Base-by-base conservation (phyloP, 1,140 invertebrate species). In the Monochamus saltuarius region DNA sequence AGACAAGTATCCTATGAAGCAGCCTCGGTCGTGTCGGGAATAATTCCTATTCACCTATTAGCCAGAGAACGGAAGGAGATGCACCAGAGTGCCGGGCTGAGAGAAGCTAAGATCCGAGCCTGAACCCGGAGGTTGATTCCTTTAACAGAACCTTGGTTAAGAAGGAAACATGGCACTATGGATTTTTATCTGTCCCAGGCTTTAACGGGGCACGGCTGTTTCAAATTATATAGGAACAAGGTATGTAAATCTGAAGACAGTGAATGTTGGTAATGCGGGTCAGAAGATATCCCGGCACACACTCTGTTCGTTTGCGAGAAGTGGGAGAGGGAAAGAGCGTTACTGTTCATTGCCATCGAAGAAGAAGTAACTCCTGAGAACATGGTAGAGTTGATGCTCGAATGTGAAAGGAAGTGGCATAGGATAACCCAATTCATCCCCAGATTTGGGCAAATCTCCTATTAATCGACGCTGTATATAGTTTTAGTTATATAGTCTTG, bases 141-240 rank as follows among this genome's bases (percentile, higher is more conserved):
- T 9, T 11, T 49, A 9, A 9, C 67, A 16, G 22, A 29, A 17
- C 13, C 17, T 1, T 68, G 66, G 64, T 9, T 64, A 8, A 19
- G 34, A 0, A 47, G 72, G 7, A 45, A 38, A 14, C 59, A 69
- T 42, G 66, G 66, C 9, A 60, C 56, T 8, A 42, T 66, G 8
- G 54, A 65, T 13, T 70, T 65, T 54, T 64, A 62, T 40, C 36
- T 72, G 7, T 67, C 72, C 0, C 69, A 75, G 40, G 2, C 73
- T 11, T 42, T 75, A 7, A 63, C 68, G 3, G 71, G 73, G 0
- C 76, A 72, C 75, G 67, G 73, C 70, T 79, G 60, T 73, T 75
- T 62, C 65, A 67, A 29, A 65, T 61, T 37, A 37, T 75, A 56
- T 66, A 58, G 66, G 6, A 4, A 55, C 69, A 69, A 52, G 56